Base-by-base conservation (phyloP, 1,140 invertebrate genomes). In the Lucilia sericata region DNA sequence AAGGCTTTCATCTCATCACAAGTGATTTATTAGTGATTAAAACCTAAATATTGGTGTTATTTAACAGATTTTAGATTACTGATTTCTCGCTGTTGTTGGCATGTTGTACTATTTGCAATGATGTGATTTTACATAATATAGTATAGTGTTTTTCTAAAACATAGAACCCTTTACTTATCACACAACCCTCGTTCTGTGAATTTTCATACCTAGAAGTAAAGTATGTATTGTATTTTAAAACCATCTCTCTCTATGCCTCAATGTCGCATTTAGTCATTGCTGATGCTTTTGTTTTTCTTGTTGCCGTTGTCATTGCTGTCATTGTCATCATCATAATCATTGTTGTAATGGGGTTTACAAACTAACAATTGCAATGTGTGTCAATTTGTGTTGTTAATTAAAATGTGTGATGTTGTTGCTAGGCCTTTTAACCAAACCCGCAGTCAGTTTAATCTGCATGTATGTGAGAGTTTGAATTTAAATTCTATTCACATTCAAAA, bases 351-450 rank as follows among this genome's bases (percentile, higher is more conserved):
- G 12, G 30, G 10, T 14, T 42, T 74, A n/a, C 82, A 83, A 74
- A 75, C 17, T 49, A 10, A 51, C 65, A 42, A 47, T 14, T 74
- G 60, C 34, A 21, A 60, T 82, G 51, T 30, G 34, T 34, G 47
- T 55, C 25, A 60, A 70, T 42, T 65, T 83, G 60, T 83, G 30
- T 49, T 75, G 82, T 74, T 49, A 74, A 83, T 83, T 83, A 83
- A 83, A 70, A 70, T 70, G 65, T 70, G 65, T 70, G 65, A 70
- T 70, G 19, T n/a, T 60, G 55, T 70, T 70, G 65, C 60, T 34
- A 83, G 82, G 70, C 14, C 65, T 83, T 70, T 65, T n/a, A n/a
- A 70, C 30, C 17, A 36, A 30, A 42, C 42, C n/a, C 34, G 42
- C 42, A 82, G 19, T 34, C 65, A 82, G 10, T 14, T 47, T 1